Conservation (phyloP, 2,113 vertebrate genomes). For the Gopherus evgoodei region DNA sequence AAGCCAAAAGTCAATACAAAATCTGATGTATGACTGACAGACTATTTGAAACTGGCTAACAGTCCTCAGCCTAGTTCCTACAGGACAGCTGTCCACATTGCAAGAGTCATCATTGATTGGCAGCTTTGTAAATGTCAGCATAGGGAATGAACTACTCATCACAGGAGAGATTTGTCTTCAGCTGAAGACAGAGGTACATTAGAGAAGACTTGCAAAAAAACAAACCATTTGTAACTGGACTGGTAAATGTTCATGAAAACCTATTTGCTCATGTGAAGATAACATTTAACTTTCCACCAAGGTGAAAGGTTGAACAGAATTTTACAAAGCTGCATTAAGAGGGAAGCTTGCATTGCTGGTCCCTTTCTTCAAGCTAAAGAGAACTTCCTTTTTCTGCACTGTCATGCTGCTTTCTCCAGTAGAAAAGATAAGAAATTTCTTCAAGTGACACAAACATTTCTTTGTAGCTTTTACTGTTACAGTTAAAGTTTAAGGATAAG, state of each 20-base stretch:
- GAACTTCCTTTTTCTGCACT: background rate
- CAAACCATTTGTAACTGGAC: no score
- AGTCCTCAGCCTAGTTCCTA: background rate
- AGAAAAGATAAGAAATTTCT: background rate
- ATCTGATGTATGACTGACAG: rapidly evolving
- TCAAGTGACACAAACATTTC: background rate
- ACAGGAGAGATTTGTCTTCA: background rate
- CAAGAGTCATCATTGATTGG: background rate
- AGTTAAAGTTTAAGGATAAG: background rate
- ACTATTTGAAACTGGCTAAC: background rate
- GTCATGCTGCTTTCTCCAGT: background rate
- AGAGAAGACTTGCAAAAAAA: background rate
- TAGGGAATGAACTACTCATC: background rate
- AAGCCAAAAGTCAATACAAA: background rate
- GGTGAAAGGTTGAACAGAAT: background rate
- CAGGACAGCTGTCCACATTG: background rate
- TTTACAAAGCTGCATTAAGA: background rate
- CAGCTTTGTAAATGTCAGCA: constrained; percentile 13
- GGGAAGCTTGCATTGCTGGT: background rate
- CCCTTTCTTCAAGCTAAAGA: background rate
- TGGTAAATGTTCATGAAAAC: background rate
- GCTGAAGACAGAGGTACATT: background rate
- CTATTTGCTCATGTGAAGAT: background rate
- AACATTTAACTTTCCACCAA: background rate
- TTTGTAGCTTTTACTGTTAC: background rate